Evolutionary conservation across 2,113 vertebrate species (phyloP).

Genomic region (Saiga tatarica): DNA sequence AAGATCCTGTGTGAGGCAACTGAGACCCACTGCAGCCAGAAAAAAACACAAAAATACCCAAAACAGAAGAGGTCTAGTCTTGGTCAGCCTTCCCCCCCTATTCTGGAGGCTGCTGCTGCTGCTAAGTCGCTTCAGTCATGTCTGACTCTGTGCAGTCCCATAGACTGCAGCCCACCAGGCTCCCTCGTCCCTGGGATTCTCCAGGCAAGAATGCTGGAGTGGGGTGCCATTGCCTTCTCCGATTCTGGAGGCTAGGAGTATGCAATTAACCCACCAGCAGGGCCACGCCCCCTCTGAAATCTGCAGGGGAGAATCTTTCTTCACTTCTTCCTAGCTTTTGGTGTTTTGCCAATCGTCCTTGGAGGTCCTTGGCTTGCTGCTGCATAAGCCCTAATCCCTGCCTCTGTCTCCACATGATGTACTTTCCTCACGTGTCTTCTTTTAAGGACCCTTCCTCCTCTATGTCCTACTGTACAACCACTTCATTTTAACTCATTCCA

Average conservation of each 20-base stretch:
- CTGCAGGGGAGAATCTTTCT: background rate
- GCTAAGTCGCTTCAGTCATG: background rate
- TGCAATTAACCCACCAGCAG: background rate
- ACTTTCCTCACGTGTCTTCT: background rate
- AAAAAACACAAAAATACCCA: background rate
- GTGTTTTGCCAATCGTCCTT: background rate
- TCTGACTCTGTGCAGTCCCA: background rate
- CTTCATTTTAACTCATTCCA: background rate
- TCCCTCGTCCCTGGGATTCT: background rate
- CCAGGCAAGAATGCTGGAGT: background rate
- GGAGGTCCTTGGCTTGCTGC: background rate
- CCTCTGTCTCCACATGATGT: background rate
- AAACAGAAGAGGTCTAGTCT: background rate
- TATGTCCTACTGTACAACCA: background rate
- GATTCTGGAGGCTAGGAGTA: background rate
- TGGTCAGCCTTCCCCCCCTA: background rate
- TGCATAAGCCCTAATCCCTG: background rate
- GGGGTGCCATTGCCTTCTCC: background rate
- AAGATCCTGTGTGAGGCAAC: background rate
- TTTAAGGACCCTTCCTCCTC: background rate
- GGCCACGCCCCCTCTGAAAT: background rate
- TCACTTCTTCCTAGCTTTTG: background rate
- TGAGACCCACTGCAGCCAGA: background rate
- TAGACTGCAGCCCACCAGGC: background rate
- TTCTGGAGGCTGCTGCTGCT: background rate